Evolutionary conservation across 2,888 invertebrate species (phyloP), one percentile per base, ranked within the genome.

Genomic region (Neoascia interrupta): DNA sequence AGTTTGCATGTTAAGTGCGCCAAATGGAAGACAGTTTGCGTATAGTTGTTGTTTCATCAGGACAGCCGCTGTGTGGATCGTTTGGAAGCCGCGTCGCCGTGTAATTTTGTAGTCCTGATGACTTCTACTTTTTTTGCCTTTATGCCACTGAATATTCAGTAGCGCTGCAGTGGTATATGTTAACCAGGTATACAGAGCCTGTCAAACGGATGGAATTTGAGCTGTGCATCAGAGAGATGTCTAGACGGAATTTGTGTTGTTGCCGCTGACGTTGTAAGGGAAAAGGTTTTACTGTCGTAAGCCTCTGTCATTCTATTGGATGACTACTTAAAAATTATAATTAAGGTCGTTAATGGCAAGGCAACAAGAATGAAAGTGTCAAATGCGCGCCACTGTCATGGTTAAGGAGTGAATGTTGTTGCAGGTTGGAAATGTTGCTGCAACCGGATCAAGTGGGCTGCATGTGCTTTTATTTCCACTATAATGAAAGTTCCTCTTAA

Each of bases 241-340:
- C 66, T 66, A 66, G 66, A 66, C 66, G 56, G 37, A 56, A 64
- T 53, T 28, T 28, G 37, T 56, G 56, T 28, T 56, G 21, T 13
- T 21, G 23, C 13, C 26, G 47, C 18, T 60, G 49, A 10, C n/a
- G n/a, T n/a, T n/a, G n/a, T n/a, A n/a, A n/a, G 39, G 37, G 15
- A 18, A 19, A 11, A 47, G 54, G 54, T 47, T 47, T 23, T 1
- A 11, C 5, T 26, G n/a, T n/a, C 18, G 16, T 34, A 26, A 54
- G 45, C 13, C 47, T 23, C 28, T 66, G 61, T 39, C 49, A 39
- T 61, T 16, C 26, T 16, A 56, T 15, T 16, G 66, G 56, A 34
- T 54, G 54, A 56, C 54, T 66, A 34, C 47, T 66, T 56, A 47
- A 47, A 66, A 56, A 54, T 54, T 56, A 66, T 56, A 66, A 66